Conservation (phyloP, 2,888 invertebrate species). For the Steinernema carpocapsae region DNA sequence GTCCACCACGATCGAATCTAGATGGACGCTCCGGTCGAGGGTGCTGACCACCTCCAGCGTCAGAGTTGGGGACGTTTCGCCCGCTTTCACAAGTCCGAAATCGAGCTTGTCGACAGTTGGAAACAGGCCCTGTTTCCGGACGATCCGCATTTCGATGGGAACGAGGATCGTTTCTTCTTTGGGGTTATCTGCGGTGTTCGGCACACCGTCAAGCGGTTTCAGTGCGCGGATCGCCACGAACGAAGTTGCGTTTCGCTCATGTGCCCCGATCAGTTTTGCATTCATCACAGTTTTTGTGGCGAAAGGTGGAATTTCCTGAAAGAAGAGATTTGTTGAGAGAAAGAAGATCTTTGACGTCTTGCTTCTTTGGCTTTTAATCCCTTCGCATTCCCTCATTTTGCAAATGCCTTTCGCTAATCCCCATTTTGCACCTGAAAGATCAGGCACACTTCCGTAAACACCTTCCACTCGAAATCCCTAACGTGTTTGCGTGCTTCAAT, state of each 20-base stretch:
- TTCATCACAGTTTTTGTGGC: conserved; percentile 85
- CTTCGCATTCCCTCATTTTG: too few relatives aligned
- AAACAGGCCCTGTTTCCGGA: conserved; percentile 76
- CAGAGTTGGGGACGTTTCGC: conserved; percentile 76
- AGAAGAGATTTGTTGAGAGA: too few relatives aligned
- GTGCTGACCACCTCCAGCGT: conserved; percentile 75
- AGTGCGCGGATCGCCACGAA: conserved; percentile 51
- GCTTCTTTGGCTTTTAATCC: too few relatives aligned
- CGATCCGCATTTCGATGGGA: conserved; percentile 49
- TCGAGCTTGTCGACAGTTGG: conserved; percentile 81
- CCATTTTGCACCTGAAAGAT: too few relatives aligned
- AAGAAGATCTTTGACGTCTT: too few relatives aligned
- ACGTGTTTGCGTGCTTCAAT: too few relatives aligned
- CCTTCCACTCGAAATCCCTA: too few relatives aligned
- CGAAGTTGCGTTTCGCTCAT: conserved; percentile 55
- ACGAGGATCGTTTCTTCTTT: conserved; percentile 31
- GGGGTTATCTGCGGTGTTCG: not conserved
- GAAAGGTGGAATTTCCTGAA: conserved; percentile 82
- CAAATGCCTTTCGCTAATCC: too few relatives aligned
- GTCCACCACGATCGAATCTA: conserved; percentile 55
- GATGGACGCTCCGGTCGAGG: conserved; percentile 76
- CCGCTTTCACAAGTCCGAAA: conserved; percentile 81
- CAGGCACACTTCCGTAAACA: too few relatives aligned
- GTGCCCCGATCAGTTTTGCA: conserved; percentile 76
- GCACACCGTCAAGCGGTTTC: not conserved